These are phyloP conservation scores for Bucco capensis DNA, from an alignment of 2,113 vertebrate species.

Conservation along the genomic window DNA sequence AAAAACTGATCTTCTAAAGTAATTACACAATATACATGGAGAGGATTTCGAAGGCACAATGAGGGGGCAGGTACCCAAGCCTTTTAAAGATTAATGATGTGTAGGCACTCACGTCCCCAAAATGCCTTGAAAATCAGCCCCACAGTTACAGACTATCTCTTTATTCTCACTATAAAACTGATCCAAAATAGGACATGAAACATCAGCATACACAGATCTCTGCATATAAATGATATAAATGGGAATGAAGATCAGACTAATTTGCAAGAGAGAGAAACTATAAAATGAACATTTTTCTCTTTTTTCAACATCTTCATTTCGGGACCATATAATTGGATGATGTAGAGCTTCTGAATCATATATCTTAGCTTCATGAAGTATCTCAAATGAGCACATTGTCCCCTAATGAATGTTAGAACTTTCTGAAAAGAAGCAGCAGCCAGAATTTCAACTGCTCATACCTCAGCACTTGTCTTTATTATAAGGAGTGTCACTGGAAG, in stretches of 20 bases:
- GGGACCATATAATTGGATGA: neutral
- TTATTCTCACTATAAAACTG: neutral
- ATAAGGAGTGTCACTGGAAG: accelerated
- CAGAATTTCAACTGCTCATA: neutral
- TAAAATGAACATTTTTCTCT: neutral
- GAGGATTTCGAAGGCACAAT: neutral
- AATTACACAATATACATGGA: neutral
- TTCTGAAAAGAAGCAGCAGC: neutral
- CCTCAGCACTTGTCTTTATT: neutral
- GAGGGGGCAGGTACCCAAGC: neutral
- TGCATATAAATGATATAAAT: neutral
- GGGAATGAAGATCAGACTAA: neutral
- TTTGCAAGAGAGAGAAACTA: neutral
- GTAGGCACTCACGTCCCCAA: neutral
- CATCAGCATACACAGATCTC: neutral
- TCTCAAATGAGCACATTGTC: neutral
- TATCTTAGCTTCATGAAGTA: neutral
- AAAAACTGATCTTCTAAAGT: neutral
- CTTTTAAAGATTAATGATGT: neutral
- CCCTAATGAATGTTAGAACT: neutral
- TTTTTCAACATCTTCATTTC: neutral
- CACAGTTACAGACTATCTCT: neutral
- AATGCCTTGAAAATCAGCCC: neutral
- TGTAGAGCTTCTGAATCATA: neutral
- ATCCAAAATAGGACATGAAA: neutral